These are phyloP conservation scores for Chrysodeixis includens DNA, from an alignment of 2,888 invertebrate species.

Conservation along the genomic window DNA sequence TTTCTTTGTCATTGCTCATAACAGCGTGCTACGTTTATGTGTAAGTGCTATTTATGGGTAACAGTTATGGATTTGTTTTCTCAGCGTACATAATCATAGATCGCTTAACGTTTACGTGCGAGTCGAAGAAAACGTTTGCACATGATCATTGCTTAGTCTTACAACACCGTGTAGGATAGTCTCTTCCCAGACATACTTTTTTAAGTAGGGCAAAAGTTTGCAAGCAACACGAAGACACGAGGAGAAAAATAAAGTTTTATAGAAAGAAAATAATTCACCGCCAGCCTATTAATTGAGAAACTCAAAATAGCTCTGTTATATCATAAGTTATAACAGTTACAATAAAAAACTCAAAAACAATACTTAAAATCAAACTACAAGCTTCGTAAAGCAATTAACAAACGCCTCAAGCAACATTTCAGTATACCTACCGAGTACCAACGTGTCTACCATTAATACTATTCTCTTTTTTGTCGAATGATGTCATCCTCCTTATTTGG, in stretches of 20 bases:
- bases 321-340: slow-evolving; percentile 24
- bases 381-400: slow-evolving; percentile 42
- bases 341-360: slow-evolving; percentile 35
- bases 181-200: background rate
- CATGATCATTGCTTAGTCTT: background rate
- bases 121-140: background rate
- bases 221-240: background rate
- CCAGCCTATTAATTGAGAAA: slow-evolving; percentile 6
- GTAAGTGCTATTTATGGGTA: slow-evolving; percentile 21
- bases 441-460: slow-evolving; percentile 25
- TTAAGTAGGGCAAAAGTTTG: too few species aligned
- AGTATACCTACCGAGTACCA: too few species aligned
- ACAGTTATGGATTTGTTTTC: slow-evolving; percentile 9
- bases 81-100: background rate
- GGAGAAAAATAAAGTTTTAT: too few species aligned
- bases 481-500: slow-evolving; percentile 64
- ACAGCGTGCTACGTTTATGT: slow-evolving; percentile 5
- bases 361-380: slow-evolving; percentile 38
- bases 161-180: background rate
- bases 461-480: slow-evolving; percentile 54
- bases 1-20: slow-evolving; percentile 2
- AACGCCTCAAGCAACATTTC: slow-evolving; percentile 47
- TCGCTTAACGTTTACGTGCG: background rate
- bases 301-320: slow-evolving; percentile 26
- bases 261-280: too few species aligned